Conservation (phyloP, 2,113 vertebrate genomes). For the Ceuthmochares aereus region DNA sequence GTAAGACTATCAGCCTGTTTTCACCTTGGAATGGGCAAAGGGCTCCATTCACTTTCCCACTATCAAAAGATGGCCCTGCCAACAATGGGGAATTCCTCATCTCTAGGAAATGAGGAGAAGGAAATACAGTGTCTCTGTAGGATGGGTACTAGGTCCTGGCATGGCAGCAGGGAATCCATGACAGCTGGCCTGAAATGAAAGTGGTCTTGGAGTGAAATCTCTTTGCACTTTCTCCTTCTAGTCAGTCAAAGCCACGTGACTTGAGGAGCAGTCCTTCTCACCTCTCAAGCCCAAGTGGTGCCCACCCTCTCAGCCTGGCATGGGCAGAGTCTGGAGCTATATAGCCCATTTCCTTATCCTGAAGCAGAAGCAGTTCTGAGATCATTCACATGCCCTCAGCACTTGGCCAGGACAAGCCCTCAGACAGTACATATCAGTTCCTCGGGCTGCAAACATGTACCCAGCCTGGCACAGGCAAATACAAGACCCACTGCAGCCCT, state of each 20-base stretch:
- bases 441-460: not conserved
- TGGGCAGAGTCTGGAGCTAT: not conserved
- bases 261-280: not conserved
- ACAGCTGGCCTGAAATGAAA: not conserved
- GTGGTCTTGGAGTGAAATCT: not conserved
- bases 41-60: not conserved
- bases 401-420: not conserved
- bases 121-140: not conserved
- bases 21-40: not conserved
- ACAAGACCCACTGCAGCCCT: not conserved
- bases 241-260: not conserved
- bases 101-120: not conserved
- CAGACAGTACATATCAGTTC: not conserved
- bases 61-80: not conserved
- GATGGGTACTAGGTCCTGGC: not conserved
- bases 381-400: not conserved
- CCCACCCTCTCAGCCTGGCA: not conserved
- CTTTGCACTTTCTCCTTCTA: not conserved
- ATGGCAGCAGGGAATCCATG: not conserved
- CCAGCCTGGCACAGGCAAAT: not conserved
- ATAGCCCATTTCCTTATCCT: not conserved
- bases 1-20: not conserved
- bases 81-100: not conserved
- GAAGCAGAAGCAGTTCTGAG: not conserved
- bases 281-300: fast-evolving